A percentile compares a stretch with the other conserved stretches of the same genome.
phyloP scores from a whole-genome alignment of 2,113 vertebrate species.

The Chlamydotis undulata region DNA sequence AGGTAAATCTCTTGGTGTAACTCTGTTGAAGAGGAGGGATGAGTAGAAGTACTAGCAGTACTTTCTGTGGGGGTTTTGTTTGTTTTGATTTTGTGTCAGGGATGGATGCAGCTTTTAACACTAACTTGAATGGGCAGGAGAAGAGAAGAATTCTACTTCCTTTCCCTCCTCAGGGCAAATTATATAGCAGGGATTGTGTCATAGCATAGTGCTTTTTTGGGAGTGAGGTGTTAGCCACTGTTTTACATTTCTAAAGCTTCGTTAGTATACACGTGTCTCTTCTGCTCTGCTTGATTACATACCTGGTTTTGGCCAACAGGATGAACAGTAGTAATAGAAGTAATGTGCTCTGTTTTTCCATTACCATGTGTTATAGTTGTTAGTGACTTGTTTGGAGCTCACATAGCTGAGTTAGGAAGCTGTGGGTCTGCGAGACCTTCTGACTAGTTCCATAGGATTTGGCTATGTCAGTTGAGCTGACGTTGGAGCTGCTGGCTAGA shows the following conservation, averaged over 20 bases:
- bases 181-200: neutral
- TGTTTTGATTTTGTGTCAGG: neutral
- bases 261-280: neutral
- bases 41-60: neutral
- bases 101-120: neutral
- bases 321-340: neutral
- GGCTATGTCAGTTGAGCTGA: accelerated
- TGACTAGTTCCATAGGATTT: neutral
- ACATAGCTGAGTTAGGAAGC: neutral
- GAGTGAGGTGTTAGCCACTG: slow-evolving; percentile 38
- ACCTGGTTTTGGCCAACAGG: neutral
- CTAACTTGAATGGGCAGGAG: neutral
- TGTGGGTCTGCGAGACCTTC: neutral
- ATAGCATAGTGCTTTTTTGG: neutral
- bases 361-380: neutral
- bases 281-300: neutral
- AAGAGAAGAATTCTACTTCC: neutral
- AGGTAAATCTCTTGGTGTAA: neutral
- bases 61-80: neutral
- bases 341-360: neutral
- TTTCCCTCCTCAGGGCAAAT: neutral
- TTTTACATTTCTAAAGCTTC: slow-evolving; percentile 53
- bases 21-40: neutral
- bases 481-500: neutral
- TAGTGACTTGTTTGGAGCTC: neutral